Evolutionary conservation across 2,797 vertebrate species (phyloP).

Genomic region (Fratercula arctica): DNA sequence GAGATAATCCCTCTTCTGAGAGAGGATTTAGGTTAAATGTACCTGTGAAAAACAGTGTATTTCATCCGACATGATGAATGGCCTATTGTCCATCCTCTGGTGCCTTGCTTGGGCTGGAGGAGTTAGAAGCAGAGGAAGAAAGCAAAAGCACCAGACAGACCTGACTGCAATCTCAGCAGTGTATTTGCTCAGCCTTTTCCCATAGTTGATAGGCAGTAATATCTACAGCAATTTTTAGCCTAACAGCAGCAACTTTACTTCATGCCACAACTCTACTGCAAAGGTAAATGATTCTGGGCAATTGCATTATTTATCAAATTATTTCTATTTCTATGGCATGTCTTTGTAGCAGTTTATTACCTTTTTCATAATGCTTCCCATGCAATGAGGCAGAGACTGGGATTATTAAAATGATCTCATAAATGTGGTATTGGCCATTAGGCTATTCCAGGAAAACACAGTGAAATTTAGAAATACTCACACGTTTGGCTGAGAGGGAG

Average conservation of each 20-base stretch:
- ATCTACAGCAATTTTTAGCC: constrained; percentile 6
- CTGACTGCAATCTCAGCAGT: background rate
- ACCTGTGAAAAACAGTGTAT: constrained; percentile 47
- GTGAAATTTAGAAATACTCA: background rate
- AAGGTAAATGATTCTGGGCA: background rate
- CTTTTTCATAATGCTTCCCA: constrained; percentile 1
- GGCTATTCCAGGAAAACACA: background rate
- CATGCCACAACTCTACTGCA: background rate
- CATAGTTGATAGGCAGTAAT: background rate
- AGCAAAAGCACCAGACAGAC: background rate
- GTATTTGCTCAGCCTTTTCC: background rate
- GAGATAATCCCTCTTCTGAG: constrained; percentile 68
- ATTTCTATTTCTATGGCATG: background rate
- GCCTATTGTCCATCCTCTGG: background rate
- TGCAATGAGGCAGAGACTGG: background rate
- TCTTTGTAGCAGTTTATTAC: constrained; percentile 10
- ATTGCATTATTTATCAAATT: constrained; percentile 53
- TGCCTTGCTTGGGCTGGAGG: background rate
- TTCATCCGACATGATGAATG: constrained; percentile 50
- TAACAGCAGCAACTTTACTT: background rate
- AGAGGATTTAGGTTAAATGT: constrained; percentile 68
- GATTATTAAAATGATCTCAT: constrained; percentile 27
- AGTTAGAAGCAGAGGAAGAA: background rate
- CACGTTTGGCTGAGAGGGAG: background rate
- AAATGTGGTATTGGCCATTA: background rate